These are phyloP conservation scores for Netelia virgata DNA, from an alignment of 2,888 invertebrate genomes.

Conservation along the genomic window DNA sequence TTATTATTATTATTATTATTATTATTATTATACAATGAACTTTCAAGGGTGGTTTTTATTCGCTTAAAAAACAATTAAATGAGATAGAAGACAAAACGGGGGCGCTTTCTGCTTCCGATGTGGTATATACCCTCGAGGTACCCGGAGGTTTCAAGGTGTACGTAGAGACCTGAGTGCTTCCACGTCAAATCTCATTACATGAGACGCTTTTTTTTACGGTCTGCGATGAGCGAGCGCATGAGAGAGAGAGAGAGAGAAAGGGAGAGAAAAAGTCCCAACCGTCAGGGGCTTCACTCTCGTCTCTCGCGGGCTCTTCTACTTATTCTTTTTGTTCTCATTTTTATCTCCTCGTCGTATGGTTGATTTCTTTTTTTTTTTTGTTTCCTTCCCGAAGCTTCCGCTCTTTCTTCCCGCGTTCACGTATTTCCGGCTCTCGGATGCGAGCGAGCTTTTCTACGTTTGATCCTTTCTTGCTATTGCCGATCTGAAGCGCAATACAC, in stretches of 20 bases:
- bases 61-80: too few species aligned
- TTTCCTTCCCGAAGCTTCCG: constrained; percentile 13
- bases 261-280: not conserved
- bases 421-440: not conserved
- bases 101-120: not conserved
- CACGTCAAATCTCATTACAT: constrained; percentile 82
- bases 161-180: constrained; percentile 76
- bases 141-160: constrained; percentile 1
- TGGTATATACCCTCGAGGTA: constrained; percentile 21
- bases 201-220: constrained; percentile 77
- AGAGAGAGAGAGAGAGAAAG: constrained; percentile 2
- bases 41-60: too few species aligned
- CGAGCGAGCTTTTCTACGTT: constrained; percentile 72
- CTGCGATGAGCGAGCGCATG: constrained; percentile 57
- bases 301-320: constrained; percentile 27
- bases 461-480: constrained; percentile 25
- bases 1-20: not conserved
- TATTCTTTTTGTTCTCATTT: constrained; percentile 45
- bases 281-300: constrained; percentile 59
- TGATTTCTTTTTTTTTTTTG: constrained; percentile 17
- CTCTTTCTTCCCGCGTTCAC: constrained; percentile 3
- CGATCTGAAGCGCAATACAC: constrained; percentile 32
- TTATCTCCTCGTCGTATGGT: constrained; percentile 13
- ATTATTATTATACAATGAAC: too few species aligned
- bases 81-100: too few species aligned